phyloP scores from a whole-genome alignment of 1,140 invertebrate genomes.

The Lasaia peninsularis region DNA sequence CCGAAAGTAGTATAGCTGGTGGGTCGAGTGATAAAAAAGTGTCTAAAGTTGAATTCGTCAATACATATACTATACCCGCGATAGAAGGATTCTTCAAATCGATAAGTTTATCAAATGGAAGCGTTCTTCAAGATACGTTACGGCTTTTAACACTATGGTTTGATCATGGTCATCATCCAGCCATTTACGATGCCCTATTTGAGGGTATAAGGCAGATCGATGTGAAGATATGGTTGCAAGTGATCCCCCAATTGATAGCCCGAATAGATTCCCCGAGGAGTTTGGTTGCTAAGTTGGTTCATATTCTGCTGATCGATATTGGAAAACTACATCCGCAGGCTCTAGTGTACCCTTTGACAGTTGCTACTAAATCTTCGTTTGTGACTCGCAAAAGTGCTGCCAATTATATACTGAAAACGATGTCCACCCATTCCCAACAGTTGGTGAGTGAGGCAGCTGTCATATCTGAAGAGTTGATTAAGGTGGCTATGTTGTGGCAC shows the following conservation, averaged over 20 bases:
- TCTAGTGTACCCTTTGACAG: conserved; percentile 97
- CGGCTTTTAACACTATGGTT: conserved; percentile 95
- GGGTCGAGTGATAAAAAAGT: conserved; percentile 52
- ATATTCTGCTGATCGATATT: conserved; percentile 95
- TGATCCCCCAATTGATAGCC: conserved; percentile 98
- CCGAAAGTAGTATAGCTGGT: conserved; percentile 46
- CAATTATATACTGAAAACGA: conserved; percentile 95
- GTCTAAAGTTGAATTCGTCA: conserved; percentile 79
- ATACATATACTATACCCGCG: conserved; percentile 93
- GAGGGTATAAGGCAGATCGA: conserved; percentile 95
- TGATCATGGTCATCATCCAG: conserved; percentile 94
- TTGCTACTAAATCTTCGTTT: conserved; percentile 96
- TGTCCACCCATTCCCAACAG: conserved; percentile 94
- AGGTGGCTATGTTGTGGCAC: conserved; percentile 99
- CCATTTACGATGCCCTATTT: conserved; percentile 94
- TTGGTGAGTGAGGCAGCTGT: conserved; percentile 96
- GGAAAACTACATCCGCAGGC: conserved; percentile 94
- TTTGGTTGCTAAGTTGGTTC: conserved; percentile 92
- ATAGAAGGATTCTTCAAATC: conserved; percentile 98
- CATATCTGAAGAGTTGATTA: conserved; percentile 97
- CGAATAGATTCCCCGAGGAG: conserved; percentile 95
- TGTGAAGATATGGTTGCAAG: conserved; percentile 99
- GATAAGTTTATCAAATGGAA: conserved; percentile 93
- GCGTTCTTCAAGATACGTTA: conserved; percentile 97
- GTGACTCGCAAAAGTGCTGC: conserved; percentile 90